Percentiles rank a stretch among this genome's conserved stretches.
Conservation (phyloP, 2,113 vertebrate species). For the Clupea harengus region DNA sequence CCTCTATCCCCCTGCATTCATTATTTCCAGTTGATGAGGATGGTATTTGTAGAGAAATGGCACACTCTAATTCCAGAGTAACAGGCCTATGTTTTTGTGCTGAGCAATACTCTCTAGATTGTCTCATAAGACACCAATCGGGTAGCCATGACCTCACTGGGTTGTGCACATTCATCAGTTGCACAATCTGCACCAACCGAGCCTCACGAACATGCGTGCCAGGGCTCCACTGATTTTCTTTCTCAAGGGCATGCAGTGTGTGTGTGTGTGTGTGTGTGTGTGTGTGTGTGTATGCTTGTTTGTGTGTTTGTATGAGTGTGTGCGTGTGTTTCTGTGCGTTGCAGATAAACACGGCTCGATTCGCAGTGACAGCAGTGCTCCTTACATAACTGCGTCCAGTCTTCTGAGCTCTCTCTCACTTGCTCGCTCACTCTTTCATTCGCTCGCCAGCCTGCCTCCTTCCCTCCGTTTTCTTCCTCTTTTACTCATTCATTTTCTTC, state of each 20-base stretch:
- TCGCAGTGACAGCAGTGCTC: neutral
- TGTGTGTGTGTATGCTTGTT: neutral
- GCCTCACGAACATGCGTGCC: neutral
- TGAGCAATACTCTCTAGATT: no score
- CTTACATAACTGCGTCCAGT: neutral
- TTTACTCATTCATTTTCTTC: neutral
- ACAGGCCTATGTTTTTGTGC: no score
- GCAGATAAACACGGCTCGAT: neutral
- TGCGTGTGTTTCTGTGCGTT: neutral
- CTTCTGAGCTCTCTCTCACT: neutral
- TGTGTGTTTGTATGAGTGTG: neutral
- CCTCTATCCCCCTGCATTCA: no score
- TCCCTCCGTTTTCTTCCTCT: neutral
- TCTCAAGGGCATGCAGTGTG: neutral
- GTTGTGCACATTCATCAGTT: neutral
- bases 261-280: neutral
- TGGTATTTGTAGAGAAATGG: no score
- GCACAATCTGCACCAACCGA: neutral
- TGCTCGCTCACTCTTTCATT: neutral
- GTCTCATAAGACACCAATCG: no score
- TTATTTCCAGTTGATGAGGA: no score
- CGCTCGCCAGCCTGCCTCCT: neutral
- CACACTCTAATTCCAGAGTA: no score
- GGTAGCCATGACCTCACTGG: no score
- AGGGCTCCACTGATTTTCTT: neutral